phyloP scores from a whole-genome alignment of 2,888 invertebrate genomes.

The Oeneis ivallda region DNA sequence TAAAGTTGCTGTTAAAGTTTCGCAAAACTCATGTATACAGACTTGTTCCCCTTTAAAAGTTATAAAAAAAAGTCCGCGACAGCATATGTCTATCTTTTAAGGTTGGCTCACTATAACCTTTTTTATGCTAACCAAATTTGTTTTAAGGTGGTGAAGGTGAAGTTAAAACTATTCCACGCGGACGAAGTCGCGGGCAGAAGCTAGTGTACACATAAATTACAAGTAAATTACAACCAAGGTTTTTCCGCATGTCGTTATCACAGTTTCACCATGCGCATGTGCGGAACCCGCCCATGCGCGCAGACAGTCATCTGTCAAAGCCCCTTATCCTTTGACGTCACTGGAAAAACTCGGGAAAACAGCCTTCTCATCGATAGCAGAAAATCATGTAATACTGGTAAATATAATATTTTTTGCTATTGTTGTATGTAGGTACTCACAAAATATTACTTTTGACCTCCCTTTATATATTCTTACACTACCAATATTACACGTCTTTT shows the following conservation, averaged over 20 bases:
- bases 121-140: too few relatives aligned
- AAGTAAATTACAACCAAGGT: slow-evolving; percentile 14
- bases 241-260: slow-evolving; percentile 27
- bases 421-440: background rate
- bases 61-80: too few relatives aligned
- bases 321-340: slow-evolving; percentile 62
- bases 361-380: slow-evolving; percentile 46
- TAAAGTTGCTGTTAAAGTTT: too few relatives aligned
- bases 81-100: too few relatives aligned
- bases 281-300: slow-evolving; percentile 52
- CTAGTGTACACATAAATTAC: background rate
- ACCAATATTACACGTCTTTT: background rate
- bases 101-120: too few relatives aligned
- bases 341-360: slow-evolving; percentile 46
- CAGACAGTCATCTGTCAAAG: slow-evolving; percentile 66
- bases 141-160: too few relatives aligned
- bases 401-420: slow-evolving; percentile 24
- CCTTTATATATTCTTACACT: background rate
- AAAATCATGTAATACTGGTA: slow-evolving; percentile 64
- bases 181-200: too few relatives aligned
- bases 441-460: background rate
- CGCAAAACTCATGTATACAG: too few relatives aligned
- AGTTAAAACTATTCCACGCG: too few relatives aligned
- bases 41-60: too few relatives aligned
- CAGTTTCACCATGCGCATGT: slow-evolving; percentile 53